Evolutionary conservation across 2,113 vertebrate genomes (phyloP).

Genomic region (Sapayoa aenigma): DNA sequence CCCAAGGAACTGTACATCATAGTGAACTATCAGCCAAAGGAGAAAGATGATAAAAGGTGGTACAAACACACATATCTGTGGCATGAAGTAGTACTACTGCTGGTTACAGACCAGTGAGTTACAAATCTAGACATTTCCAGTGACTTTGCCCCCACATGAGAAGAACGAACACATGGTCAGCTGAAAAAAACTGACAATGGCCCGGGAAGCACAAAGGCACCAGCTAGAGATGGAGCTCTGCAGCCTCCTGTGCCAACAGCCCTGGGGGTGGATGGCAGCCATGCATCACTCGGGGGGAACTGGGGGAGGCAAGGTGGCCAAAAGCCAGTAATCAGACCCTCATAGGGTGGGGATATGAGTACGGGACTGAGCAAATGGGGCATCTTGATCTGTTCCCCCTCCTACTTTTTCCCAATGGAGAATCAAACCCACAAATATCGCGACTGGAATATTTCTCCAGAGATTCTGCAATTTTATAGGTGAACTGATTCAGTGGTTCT

Average conservation of each 20-base stretch:
- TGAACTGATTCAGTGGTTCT: background rate
- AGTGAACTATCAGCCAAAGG: background rate
- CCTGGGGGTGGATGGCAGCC: background rate
- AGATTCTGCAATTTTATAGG: background rate
- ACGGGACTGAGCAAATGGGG: background rate
- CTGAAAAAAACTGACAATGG: background rate
- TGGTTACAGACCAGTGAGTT: background rate
- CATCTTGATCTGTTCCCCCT: background rate
- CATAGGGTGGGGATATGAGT: background rate
- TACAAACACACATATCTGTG: background rate
- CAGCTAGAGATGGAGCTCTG: background rate
- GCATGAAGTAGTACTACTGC: background rate
- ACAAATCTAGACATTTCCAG: background rate
- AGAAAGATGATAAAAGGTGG: slow-evolving; percentile 2
- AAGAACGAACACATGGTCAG: background rate
- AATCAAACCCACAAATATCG: background rate
- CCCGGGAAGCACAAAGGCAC: background rate
- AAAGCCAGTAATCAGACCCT: background rate
- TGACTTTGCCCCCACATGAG: background rate
- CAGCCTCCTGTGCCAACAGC: background rate
- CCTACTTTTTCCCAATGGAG: background rate
- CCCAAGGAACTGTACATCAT: background rate
- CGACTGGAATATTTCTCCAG: background rate
- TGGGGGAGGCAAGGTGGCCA: background rate
- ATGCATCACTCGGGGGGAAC: background rate